Conservation (phyloP, 2,888 invertebrate genomes). For the Harpalus rubripes region DNA sequence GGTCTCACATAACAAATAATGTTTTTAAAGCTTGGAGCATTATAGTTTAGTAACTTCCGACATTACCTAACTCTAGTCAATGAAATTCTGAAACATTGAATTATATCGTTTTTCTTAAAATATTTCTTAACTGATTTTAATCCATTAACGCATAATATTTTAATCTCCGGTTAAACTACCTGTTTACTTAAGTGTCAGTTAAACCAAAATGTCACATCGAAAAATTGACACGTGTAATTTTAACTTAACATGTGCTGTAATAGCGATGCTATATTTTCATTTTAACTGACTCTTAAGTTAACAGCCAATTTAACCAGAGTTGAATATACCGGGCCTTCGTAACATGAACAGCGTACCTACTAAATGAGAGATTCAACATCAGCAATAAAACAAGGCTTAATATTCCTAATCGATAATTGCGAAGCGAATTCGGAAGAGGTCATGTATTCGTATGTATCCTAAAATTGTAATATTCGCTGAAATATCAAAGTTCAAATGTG, state of each 20-base stretch:
- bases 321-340: not conserved
- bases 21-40: constrained; percentile 22
- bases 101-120: no score
- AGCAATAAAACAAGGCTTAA: constrained; percentile 57
- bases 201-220: no score
- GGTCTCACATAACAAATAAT: constrained; percentile 16
- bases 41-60: constrained; percentile 55
- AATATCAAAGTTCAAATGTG: constrained; percentile 40
- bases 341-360: not conserved
- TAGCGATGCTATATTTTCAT: no score
- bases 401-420: constrained; percentile 61
- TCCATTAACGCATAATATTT: no score
- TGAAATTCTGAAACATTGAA: constrained; percentile 14
- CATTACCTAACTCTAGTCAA: constrained; percentile 53
- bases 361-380: not conserved
- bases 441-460: constrained; percentile 1
- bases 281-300: no score
- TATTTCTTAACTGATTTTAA: no score
- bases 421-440: constrained; percentile 6
- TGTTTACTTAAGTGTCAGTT: no score
- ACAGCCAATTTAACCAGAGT: no score
- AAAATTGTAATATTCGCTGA: constrained; percentile 30
- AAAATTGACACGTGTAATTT: no score
- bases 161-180: no score
- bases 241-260: no score